Evolutionary conservation across 2,888 invertebrate species (phyloP), one percentile per base, ranked within the genome.

Genomic region (Subacronicta megacephala): DNA sequence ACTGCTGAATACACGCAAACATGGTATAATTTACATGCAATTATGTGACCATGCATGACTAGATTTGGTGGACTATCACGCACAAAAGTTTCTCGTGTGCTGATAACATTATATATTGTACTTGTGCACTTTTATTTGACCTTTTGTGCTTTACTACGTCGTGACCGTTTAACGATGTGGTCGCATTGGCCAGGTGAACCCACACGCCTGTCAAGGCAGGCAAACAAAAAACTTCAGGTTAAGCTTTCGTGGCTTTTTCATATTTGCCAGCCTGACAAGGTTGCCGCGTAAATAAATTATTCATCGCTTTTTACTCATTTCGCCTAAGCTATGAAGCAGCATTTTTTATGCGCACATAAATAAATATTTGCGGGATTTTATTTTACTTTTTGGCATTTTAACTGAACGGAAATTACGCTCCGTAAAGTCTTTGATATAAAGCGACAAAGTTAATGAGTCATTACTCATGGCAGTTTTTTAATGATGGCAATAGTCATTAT

Each of bases 221-320:
- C 38, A 47, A 67, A 55, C 67, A 67, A 68, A 67, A 66, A 63
- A 67, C 56, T 51, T 45, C 13, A 49, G 20, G n/a, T 15, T 16
- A 42, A 31, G 35, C 46, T 43, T 15, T 23, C 7, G 17, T 20
- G 37, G 45, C 36, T 40, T 35, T 49, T 54, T 37, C 56, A 45
- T 36, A 56, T 66, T 52, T 65, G 47, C 45, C 36, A 41, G 44
- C 17, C 31, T 49, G 12, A 26, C 41, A 13, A 15, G 31, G 31
- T 31, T 12, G 31, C 31, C 31, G 31, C 31, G n/a, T n/a, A 31
- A 31, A 31, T 70, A 63, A 63, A 57, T 61, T 67, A 70, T 66
- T 67, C 63, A 67, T 50, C 23, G 46, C 38, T 57, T 62, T 63
- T 46, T 61, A 56, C 64, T 71, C 64, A 50, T 67, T 56, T 51